A percentile compares a stretch with the other conserved stretches of the same genome.
These are phyloP conservation scores for Holcopasites calliopsidis DNA, from an alignment of 1,140 invertebrate genomes.

Conservation along the genomic window DNA sequence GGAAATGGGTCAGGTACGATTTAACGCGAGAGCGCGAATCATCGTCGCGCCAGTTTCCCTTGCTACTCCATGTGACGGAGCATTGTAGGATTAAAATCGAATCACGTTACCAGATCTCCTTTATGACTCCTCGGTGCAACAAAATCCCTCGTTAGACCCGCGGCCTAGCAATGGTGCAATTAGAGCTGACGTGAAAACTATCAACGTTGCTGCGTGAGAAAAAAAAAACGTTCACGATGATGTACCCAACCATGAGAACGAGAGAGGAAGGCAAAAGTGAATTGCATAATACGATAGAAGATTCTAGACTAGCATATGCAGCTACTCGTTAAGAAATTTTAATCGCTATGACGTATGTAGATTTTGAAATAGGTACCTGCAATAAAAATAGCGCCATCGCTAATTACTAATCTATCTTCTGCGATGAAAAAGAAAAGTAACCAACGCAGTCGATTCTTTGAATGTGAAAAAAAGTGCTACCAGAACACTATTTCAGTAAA, in stretches of 20 bases:
- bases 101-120: constrained; percentile 13
- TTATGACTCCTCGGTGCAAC: not conserved
- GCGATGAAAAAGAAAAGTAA: no score
- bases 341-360: no score
- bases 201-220: not conserved
- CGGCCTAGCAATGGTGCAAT: not conserved
- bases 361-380: no score
- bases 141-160: not conserved
- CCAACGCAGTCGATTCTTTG: no score
- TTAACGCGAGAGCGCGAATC: constrained; percentile 47
- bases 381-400: no score
- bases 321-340: no score
- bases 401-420: no score
- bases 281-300: no score
- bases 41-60: constrained; percentile 49
- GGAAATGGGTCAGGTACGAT: constrained; percentile 52
- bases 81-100: constrained; percentile 18
- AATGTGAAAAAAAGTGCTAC: no score
- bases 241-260: not conserved
- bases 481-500: no score
- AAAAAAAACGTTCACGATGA: no score
- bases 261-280: not conserved
- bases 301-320: no score
- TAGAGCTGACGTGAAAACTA: not conserved
- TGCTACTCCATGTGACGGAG: constrained; percentile 9